These are phyloP conservation scores for Eustalomyia histrio DNA, from an alignment of 2,888 invertebrate genomes.

Conservation along the genomic window DNA sequence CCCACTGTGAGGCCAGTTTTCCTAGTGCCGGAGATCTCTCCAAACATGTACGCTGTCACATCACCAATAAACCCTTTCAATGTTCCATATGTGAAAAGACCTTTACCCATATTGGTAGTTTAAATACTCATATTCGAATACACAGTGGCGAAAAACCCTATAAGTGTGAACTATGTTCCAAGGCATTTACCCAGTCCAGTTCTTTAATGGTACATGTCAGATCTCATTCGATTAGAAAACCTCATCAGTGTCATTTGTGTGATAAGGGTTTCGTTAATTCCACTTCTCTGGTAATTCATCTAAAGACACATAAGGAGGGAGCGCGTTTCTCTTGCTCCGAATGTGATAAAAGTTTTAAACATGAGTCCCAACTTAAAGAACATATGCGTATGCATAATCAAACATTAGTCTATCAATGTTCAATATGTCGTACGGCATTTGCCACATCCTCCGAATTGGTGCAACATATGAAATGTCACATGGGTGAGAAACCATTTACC, in stretches of 20 bases:
- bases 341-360: constrained; percentile 79
- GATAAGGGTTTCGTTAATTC: constrained; percentile 79
- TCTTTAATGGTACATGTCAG: constrained; percentile 79
- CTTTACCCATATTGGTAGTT: constrained; percentile 79
- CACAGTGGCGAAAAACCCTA: constrained; percentile 79
- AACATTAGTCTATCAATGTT: constrained; percentile 78
- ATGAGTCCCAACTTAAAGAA: constrained; percentile 77
- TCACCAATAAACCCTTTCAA: constrained; percentile 79
- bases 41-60: constrained; percentile 79
- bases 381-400: constrained; percentile 79
- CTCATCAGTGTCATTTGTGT: constrained; percentile 78
- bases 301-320: constrained; percentile 75
- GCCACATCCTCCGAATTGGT: constrained; percentile 78
- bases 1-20: constrained; percentile 78
- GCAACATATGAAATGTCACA: constrained; percentile 80
- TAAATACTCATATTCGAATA: constrained; percentile 79
- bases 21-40: constrained; percentile 79
- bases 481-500: constrained; percentile 79
- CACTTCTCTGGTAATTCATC: constrained; percentile 76
- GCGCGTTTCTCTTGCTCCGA: constrained; percentile 74
- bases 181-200: constrained; percentile 79
- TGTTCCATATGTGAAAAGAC: constrained; percentile 79
- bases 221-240: constrained; percentile 76
- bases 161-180: constrained; percentile 78
- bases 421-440: constrained; percentile 77